Evolutionary conservation across 2,888 invertebrate species (phyloP), one percentile per base, ranked within the genome.

Genomic region (Athalia circularis): DNA sequence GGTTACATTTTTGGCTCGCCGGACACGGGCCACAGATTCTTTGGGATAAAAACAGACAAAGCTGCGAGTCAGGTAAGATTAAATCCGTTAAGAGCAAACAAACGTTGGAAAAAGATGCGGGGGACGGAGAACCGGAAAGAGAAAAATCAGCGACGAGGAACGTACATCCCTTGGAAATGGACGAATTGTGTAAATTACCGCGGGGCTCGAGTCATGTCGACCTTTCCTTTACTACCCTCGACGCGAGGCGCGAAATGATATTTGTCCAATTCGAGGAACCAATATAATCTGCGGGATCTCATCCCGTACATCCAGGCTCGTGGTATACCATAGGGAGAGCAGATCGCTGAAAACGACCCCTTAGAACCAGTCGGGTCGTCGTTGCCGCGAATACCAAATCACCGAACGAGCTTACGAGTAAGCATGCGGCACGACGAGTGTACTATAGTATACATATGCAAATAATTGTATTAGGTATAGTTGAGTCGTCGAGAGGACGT

Each of bases 31-130:
- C 99, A 99, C 92, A 93, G 98, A 82, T 99, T 99, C 92, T 99
- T 98, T 92, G 99, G 98, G 80, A 99, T 99, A 88, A 99, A 99
- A 93, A 99, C 99, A 86, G 99, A 98, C 91, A 98, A 98, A 91
- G 96, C 98, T 83, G 98, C 98, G 87, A 97, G 95, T 92, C 98
- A 96, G 94, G 96, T 95, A 91, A 92, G 90, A 91, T 57, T 13
- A n/a, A 8, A 50, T 52, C n/a, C n/a, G 47, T 8, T 48, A 62
- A 13, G n/a, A 15, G 43, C 0, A n/a, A n/a, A n/a, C n/a, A n/a
- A 43, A 43, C 15, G n/a, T 6, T n/a, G 3, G 3, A 4, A 4
- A 45, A 8, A 65, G 45, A n/a, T 45, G 11, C 8, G 8, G 52
- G 52, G 11, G 43, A 47, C 0, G 45, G 65, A 2, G 7, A 5